Percentiles rank a stretch among this genome's conserved stretches.
Conservation (phyloP, 2,797 vertebrate genomes). For the Clamator glandarius region DNA sequence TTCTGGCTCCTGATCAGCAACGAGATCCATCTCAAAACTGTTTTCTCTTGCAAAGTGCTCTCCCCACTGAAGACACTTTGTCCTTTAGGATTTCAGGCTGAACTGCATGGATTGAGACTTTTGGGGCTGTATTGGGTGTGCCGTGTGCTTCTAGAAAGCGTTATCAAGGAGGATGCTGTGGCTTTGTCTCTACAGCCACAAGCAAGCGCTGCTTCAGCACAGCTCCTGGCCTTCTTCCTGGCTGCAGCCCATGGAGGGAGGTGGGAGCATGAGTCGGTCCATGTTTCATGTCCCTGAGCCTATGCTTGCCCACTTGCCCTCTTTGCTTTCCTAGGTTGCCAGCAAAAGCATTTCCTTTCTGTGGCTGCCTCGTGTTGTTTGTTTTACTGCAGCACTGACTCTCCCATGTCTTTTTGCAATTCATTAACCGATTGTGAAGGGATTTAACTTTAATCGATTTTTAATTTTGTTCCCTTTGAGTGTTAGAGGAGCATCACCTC, state of each 20-base stretch:
- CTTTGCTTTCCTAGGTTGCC: not conserved
- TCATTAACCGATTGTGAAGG: not conserved
- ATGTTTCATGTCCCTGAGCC: not conserved
- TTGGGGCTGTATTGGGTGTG: rapidly evolving
- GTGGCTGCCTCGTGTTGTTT: rapidly evolving
- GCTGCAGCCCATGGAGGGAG: not conserved
- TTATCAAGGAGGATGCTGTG: not conserved
- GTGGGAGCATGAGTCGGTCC: rapidly evolving
- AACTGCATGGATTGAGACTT: rapidly evolving
- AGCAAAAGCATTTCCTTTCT: not conserved
- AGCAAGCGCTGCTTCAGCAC: rapidly evolving
- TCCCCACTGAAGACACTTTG: not conserved
- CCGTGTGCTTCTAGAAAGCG: not conserved
- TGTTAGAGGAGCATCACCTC: not conserved
- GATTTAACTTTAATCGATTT: not conserved
- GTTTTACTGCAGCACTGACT: not conserved
- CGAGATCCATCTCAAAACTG: not conserved
- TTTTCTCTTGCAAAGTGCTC: not conserved
- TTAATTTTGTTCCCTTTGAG: not conserved
- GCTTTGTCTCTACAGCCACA: not conserved
- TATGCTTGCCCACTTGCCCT: not conserved
- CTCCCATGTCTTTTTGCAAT: not conserved
- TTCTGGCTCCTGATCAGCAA: not conserved
- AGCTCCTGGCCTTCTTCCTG: not conserved
- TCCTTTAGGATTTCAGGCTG: not conserved